Base-by-base conservation (phyloP, 2,888 invertebrate genomes). In the Thereva unica region DNA sequence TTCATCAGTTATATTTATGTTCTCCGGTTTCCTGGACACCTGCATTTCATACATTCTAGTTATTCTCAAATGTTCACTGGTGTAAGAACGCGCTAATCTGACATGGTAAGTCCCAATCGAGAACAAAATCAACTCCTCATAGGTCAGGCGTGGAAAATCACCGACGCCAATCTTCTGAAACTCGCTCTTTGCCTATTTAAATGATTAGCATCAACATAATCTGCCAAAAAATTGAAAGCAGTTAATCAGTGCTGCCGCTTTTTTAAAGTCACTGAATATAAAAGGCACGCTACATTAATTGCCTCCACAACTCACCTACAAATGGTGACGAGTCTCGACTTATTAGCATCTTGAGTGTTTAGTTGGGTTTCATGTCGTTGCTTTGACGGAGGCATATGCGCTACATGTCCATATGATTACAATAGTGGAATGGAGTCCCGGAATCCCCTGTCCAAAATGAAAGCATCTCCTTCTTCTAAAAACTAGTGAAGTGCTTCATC, bases 251-350 rank as follows among this genome's bases (percentile, higher is more conserved):
- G 52, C 52, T 3, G 52, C 52, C 3, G 12, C 12, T 5, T 23
- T 50, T 34, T 50, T 50, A 50, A 4, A 50, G 12, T 4, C 52
- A 23, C 4, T 52, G 12, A 12, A 5, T 7, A 5, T 52, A 5
- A 4, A 23, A 12, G 52, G 52, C 34, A 4, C 12, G 5, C 1
- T 7, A 34, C 52, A 34, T 50, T 50, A 12, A 50, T 50, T 4
- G 52, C 52, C 23, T 50, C 12, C 9, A 50, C 52, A 12, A 8
- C 52, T 34, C 52, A 50, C 7, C 52, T 8, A 50, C 52, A 50
- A 4, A 50, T 3, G 4, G 52, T 50, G 23, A 50, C 52, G 4
- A 50, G 4, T 8, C 52, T 5, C 23, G 12, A 50, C 34, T 50
- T 50, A 50, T 50, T 50, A 23, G 52, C 23, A 8, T 5, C 52